These are phyloP conservation scores for Drosophila takahashii DNA, from an alignment of 1,140 invertebrate species.

Conservation along the genomic window DNA sequence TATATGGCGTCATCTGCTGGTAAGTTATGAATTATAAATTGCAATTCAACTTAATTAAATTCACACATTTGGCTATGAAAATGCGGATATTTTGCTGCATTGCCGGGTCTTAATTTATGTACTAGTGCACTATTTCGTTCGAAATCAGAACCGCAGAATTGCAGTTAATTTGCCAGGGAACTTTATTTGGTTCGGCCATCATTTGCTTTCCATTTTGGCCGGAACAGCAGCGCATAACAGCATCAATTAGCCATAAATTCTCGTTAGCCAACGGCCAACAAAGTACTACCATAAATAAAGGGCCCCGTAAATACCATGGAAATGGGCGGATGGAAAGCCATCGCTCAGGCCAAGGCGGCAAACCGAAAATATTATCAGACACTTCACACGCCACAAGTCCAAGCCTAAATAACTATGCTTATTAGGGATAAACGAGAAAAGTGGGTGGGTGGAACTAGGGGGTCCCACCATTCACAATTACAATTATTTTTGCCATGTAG, in stretches of 20 bases:
- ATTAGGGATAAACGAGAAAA: conserved; percentile 1
- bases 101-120: conserved; percentile 33
- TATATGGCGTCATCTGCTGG: conserved; percentile 20
- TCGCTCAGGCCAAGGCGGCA: conserved; percentile 40
- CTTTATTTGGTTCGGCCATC: conserved; percentile 21
- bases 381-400: conserved; percentile 34
- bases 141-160: conserved; percentile 24
- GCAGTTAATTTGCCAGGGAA: conserved; percentile 28
- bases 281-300: conserved; percentile 52
- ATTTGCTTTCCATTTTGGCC: conserved; percentile 29
- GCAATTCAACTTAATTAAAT: conserved; percentile 59
- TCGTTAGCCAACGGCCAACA: conserved; percentile 51
- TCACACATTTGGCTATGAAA: conserved; percentile 29
- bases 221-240: conserved; percentile 30
- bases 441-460: background rate
- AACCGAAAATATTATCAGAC: conserved; percentile 38
- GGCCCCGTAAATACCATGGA: background rate
- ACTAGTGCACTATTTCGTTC: background rate
- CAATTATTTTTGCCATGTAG: conserved; percentile 71
- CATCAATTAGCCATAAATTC: conserved; percentile 73
- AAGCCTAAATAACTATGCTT: conserved; percentile 19
- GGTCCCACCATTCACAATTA: conserved; percentile 74
- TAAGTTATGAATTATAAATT: conserved; percentile 65
- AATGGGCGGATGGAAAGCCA: conserved; percentile 37
- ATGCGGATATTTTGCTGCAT: conserved; percentile 54